phyloP scores from a whole-genome alignment of 2,797 vertebrate species.

The Pantherophis alleghaniensis region DNA sequence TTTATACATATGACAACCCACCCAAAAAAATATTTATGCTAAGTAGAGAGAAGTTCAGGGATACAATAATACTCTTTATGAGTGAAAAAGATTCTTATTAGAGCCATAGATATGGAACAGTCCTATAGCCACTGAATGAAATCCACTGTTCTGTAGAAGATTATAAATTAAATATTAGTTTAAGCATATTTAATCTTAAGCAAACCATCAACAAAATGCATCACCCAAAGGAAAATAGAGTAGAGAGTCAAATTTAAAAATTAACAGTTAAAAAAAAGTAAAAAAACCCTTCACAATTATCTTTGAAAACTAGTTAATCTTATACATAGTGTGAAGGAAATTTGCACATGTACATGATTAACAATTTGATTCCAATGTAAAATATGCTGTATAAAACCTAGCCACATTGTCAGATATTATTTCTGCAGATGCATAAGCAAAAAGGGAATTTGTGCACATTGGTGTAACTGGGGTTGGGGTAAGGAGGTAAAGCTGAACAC shows the following conservation, averaged over 20 bases:
- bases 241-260: background rate
- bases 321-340: background rate
- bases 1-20: constrained; percentile 31
- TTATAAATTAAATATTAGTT: background rate
- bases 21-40: constrained; percentile 24
- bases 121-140: background rate
- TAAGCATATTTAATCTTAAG: background rate
- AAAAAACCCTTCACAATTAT: background rate
- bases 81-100: background rate
- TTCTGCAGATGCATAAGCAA: background rate
- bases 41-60: background rate
- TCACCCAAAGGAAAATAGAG: background rate
- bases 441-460: background rate
- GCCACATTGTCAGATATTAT: background rate
- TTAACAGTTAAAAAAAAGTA: background rate
- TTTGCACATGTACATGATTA: background rate
- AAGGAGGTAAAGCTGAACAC: background rate
- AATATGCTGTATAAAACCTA: background rate
- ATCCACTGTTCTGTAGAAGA: background rate
- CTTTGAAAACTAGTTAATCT: background rate
- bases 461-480: background rate
- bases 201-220: background rate
- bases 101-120: background rate
- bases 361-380: background rate
- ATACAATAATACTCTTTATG: background rate